Base-by-base conservation (phyloP, 1,140 invertebrate species). In the Ips nitidus region DNA sequence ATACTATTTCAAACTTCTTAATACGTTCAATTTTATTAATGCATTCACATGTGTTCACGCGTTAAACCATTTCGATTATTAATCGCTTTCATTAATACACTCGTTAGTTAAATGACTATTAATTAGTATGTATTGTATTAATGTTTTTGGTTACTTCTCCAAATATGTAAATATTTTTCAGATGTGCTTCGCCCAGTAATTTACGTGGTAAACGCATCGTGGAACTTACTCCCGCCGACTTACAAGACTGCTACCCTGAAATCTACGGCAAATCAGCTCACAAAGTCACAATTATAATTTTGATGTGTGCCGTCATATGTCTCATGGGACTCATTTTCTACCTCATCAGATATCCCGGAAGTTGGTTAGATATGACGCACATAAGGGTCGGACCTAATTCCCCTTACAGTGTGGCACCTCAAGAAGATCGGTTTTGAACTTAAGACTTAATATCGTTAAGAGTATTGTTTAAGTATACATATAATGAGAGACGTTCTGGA, bases 321-420 rank as follows among this genome's bases (percentile, higher is more conserved):
- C 60, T 80, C 1, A 52, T 72, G 7, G 67, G 65, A 41, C 37
- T 80, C 1, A 76, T 80, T 42, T 71, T 75, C n/a, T 80, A 78
- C 65, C 62, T 80, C 7, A 70, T 80, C 4, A 78, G 63, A 61
- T 75, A 75, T 50, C 65, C 75, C 4, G 62, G 63, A 41, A 70
- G 37, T 37, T 72, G 71, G 70, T 45, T 59, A 1, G 50, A 41
- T 40, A 38, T 43, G 3, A 71, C 69, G 41, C 53, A 47, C 36
- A 61, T 78, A 2, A 74, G 76, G 37, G 7, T 69, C 7, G 50
- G 52, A 37, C 75, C 73, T n/a, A 58, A 75, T 22, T 79, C 78
- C 4, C 78, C 78, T 6, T 79, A 79, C 59, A 73, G 56, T 41
- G n/a, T 50, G 4, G 61, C 75, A 22, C 65, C 67, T 6, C 53